Base-by-base conservation (phyloP, 2,113 vertebrate genomes). In the Rhea pennata region DNA sequence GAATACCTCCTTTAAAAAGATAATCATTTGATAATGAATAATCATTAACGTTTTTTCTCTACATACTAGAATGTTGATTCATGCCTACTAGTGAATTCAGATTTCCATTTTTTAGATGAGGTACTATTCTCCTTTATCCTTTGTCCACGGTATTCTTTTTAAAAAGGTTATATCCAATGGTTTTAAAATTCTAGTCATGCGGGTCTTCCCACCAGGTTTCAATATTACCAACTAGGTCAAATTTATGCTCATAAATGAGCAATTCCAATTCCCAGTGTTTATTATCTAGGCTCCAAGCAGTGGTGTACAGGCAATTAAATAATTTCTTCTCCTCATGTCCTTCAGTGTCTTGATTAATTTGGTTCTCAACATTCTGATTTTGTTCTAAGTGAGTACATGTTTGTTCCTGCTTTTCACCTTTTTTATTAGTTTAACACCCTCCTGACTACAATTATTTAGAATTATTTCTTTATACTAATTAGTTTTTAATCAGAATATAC, bases 311-410 rank as follows among this genome's bases (percentile, higher is more conserved):
- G 29, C 71, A 96, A 90, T 95, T 91, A 91, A 93, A 90, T 80
- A 83, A 83, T 95, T 90, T 88, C 71, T 90, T 94, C 74, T 91
- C 58, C 54, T 94, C 46, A 19, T 91, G 92, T 91, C 84, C 87
- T 95, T 95, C 23, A 4, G 50, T 77, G 78, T 94, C 82, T 94
- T 96, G 64, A 93, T 96, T 88, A 95, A 93, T 94, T 95, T 90
- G 8, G 13, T 90, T 86, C 90, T 92, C 58, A 90, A 51, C 29
- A 54, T 84, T 79, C 51, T 80, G 54, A 92, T 91, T 90, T 93
- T 90, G 33, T 83, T 94, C 58, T 69, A 24, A 94, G 72, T 14
- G 14, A 84, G 21, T 74, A 77, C 6, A 50, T 31, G 7, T 87
- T 94, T 89, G 19, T 48, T 94, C 44, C 29, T 84, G 10, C 27